Conservation (phyloP, 2,888 invertebrate genomes). For the Sphaerolaimus hirsutus region DNA sequence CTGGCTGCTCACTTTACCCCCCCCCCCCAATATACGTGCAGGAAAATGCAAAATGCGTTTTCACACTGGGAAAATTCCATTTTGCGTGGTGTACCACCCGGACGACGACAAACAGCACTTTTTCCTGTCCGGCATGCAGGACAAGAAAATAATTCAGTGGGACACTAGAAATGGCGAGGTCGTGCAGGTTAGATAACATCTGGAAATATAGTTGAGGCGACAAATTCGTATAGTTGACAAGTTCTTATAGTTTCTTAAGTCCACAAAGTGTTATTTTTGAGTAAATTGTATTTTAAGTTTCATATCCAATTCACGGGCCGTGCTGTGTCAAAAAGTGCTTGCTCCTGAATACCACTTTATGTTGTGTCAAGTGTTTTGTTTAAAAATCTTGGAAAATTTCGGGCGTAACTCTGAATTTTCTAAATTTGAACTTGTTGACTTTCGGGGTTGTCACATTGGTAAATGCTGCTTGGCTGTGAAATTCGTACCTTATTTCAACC, state of each 20-base stretch:
- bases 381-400: too few species aligned
- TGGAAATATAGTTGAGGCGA: background rate
- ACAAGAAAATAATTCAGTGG: slow-evolving; percentile 98
- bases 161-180: slow-evolving; percentile 78
- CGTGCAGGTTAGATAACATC: slow-evolving; percentile 31
- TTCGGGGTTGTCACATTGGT: too few species aligned
- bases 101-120: slow-evolving; percentile 86
- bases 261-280: too few species aligned
- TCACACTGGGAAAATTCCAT: slow-evolving; percentile 83
- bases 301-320: too few species aligned
- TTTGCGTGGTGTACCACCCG: slow-evolving; percentile 91
- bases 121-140: slow-evolving; percentile 90
- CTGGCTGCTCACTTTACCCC: background rate
- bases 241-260: too few species aligned
- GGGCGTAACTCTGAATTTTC: too few species aligned
- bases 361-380: background rate
- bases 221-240: background rate
- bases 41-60: slow-evolving; percentile 41
- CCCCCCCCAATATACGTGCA: slow-evolving; percentile 9
- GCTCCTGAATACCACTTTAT: too few species aligned
- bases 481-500: background rate
- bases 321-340: too few species aligned
- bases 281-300: too few species aligned
- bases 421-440: too few species aligned
- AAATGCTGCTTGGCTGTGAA: background rate